Conservation (phyloP, 2,888 invertebrate genomes). For the Amphipyra berbera region DNA sequence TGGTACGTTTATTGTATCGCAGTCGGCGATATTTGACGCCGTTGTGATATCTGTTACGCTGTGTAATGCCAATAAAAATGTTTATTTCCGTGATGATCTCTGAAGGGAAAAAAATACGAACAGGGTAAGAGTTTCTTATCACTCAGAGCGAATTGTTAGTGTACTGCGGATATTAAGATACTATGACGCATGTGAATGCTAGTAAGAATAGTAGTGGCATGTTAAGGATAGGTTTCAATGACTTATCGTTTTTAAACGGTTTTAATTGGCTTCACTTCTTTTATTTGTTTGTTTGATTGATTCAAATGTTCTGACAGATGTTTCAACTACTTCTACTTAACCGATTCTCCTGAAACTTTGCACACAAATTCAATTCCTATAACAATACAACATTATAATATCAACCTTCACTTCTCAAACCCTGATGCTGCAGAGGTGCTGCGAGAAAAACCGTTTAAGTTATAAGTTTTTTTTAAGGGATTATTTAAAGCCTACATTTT, state of each 20-base stretch:
- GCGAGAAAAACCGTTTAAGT: no score
- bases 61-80: constrained; percentile 55
- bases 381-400: no score
- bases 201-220: neutral
- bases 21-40: constrained; percentile 52
- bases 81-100: constrained; percentile 52
- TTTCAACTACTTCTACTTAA: no score
- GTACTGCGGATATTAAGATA: neutral
- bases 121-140: constrained; percentile 29
- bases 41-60: constrained; percentile 54
- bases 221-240: neutral
- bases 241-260: neutral
- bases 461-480: no score
- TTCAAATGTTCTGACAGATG: no score
- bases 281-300: no score
- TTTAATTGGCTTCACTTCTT: no score
- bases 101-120: constrained; percentile 22
- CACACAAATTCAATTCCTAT: no score
- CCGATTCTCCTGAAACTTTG: no score
- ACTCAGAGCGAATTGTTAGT: constrained; percentile 3
- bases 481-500: neutral
- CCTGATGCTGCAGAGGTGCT: no score
- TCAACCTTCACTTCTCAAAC: no score
- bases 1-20: constrained; percentile 55
- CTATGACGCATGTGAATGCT: constrained; percentile 4